Evolutionary conservation across 2,797 vertebrate species (phyloP), one percentile per base, ranked within the genome.

Genomic region (Crocidura indochinensis): DNA sequence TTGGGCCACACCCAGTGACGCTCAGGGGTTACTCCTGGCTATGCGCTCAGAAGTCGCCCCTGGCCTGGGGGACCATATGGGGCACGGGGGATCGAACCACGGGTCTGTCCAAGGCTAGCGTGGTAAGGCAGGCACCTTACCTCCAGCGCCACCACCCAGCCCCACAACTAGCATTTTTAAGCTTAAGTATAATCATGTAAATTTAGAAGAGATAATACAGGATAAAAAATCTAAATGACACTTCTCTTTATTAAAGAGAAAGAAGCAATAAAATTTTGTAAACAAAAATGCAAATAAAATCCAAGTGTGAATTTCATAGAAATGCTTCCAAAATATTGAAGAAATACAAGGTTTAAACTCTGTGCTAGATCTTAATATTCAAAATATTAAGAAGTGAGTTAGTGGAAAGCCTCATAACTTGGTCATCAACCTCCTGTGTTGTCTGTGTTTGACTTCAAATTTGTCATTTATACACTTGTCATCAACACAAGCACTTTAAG

Each of bases 141-240:
- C n/a, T n/a, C n/a, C n/a, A n/a, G n/a, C n/a, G n/a, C n/a, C n/a
- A n/a, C n/a, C n/a, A n/a, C n/a, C n/a, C n/a, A n/a, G n/a, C n/a
- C n/a, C n/a, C n/a, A 86, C 12, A 94, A 62, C n/a, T 31, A 87
- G 77, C 44, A 92, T 89, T 95, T 95, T 95, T n/a, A 84, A 94
- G 88, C 74, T 95, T 91, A 96, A 93, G 78, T 77, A 53, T 85
- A 95, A 95, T 91, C 69, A 72, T 71, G 94, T 94, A 81, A 71
- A 85, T 91, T 95, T 95, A 87, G 69, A 91, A 81, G 47, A 87
- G 69, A 91, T 84, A 92, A 92, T 88, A 81, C 38, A 80, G 76
- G 31, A 79, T 73, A 93, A 60, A 94, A 90, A 92, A 76, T 88
- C 60, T 78, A 84, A 95, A 90, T 94, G n/a, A 90, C 84, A 91